Conservation (phyloP, 1,140 invertebrate genomes). For the Oncopeltus fasciatus region DNA sequence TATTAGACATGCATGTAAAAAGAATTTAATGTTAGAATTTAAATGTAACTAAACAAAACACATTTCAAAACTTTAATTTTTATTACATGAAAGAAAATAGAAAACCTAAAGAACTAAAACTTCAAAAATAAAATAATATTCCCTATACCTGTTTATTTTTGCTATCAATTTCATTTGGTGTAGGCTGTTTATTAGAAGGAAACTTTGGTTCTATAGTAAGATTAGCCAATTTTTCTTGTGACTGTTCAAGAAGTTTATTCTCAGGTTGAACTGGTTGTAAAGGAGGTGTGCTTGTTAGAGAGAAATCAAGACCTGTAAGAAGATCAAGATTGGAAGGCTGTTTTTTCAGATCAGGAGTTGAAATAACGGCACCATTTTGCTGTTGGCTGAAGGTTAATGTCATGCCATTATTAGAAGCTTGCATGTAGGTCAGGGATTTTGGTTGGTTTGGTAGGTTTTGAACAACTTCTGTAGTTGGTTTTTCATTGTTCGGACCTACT, state of each 20-base stretch:
- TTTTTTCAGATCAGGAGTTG: not conserved
- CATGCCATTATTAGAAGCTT: not conserved
- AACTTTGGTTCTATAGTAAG: not conserved
- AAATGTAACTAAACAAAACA: no score
- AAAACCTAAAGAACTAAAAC: no score
- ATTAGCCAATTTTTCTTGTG: not conserved
- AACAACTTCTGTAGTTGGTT: not conserved
- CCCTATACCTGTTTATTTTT: constrained; percentile 4
- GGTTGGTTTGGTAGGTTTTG: not conserved
- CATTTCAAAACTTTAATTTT: no score
- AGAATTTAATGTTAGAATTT: not conserved
- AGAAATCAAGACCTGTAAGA: constrained; percentile 59
- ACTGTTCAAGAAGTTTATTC: not conserved
- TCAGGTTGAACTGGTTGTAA: constrained; percentile 36
- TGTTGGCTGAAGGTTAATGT: not conserved
- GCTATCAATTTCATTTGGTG: not conserved
- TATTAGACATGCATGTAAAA: not conserved
- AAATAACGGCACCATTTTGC: not conserved
- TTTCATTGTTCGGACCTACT: not conserved
- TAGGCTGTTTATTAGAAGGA: not conserved
- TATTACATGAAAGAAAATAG: no score
- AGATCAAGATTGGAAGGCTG: constrained; percentile 52
- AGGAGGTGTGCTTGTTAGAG: constrained; percentile 49
- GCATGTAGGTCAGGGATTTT: not conserved
- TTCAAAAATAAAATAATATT: not conserved